Evolutionary conservation across 2,113 vertebrate species (phyloP).

Genomic region (Calyptommatus sinebrachiatus): DNA sequence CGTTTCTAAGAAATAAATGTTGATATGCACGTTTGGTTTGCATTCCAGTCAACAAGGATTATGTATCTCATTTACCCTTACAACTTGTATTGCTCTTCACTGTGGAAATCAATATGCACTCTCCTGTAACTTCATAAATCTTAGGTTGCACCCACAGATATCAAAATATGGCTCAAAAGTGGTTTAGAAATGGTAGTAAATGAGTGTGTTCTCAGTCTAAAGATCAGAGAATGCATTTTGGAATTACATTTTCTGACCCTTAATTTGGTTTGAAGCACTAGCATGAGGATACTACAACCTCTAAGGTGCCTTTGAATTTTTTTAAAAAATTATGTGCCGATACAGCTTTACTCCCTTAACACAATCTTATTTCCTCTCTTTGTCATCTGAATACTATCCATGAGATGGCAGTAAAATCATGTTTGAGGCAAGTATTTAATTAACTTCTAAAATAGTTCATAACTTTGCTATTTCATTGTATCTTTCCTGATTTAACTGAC

Average conservation of each 20-base stretch:
- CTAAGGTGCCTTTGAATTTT: no score
- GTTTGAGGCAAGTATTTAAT: neutral
- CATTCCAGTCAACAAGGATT: neutral
- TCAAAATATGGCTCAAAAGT: no score
- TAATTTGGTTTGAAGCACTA: no score
- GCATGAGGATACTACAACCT: no score
- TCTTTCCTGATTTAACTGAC: neutral
- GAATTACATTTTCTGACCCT: no score
- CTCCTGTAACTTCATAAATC: constrained; percentile 12
- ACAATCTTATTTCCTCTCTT: accelerated
- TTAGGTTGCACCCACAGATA: no score
- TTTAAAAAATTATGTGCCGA: no score
- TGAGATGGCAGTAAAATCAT: constrained; percentile 67
- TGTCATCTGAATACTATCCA: constrained; percentile 36
- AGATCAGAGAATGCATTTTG: no score
- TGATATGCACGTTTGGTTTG: neutral
- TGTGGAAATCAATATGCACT: neutral
- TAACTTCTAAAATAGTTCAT: neutral
- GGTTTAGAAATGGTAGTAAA: no score
- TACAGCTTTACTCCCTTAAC: neutral
- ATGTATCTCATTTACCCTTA: neutral
- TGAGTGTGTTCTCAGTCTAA: no score
- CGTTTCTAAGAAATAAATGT: neutral
- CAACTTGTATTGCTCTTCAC: neutral
- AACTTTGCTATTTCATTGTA: neutral